These are phyloP conservation scores for Mesoligia furuncula DNA, from an alignment of 2,888 invertebrate species.

Conservation along the genomic window DNA sequence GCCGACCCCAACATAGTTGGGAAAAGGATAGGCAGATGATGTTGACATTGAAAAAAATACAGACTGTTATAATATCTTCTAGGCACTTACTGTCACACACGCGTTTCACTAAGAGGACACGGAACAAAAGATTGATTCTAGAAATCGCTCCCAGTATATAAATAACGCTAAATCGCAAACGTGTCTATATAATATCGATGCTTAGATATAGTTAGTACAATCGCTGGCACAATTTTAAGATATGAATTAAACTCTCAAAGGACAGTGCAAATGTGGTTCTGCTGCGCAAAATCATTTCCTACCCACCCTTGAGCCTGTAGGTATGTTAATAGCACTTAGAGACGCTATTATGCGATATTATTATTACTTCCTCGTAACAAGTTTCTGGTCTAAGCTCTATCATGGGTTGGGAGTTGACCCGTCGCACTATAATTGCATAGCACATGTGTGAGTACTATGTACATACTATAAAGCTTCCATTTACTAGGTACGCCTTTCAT, in stretches of 20 bases:
- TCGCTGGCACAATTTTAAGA: conserved; percentile 21
- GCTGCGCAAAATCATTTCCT: neutral
- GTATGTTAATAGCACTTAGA: too few relatives aligned
- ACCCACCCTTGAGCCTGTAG: too few relatives aligned
- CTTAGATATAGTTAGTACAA: conserved; percentile 36
- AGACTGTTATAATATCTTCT: neutral
- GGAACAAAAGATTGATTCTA: conserved; percentile 37
- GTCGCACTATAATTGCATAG: too few relatives aligned
- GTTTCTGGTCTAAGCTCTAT: too few relatives aligned
- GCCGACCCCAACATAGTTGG: too few relatives aligned
- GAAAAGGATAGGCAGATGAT: too few relatives aligned
- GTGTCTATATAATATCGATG: neutral
- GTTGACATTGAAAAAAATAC: too few relatives aligned
- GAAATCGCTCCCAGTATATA: conserved; percentile 21
- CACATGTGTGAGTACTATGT: too few relatives aligned
- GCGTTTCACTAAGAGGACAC: conserved; percentile 21
- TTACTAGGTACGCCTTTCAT: too few relatives aligned
- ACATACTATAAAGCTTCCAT: too few relatives aligned
- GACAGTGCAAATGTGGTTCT: neutral
- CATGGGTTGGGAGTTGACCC: too few relatives aligned
- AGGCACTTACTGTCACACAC: conserved; percentile 38
- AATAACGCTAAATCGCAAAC: conserved; percentile 45
- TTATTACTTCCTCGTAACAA: too few relatives aligned
- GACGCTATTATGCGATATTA: neutral
- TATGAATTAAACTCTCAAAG: neutral